phyloP scores from a whole-genome alignment of 2,888 invertebrate species.

The Sturmia bella region DNA sequence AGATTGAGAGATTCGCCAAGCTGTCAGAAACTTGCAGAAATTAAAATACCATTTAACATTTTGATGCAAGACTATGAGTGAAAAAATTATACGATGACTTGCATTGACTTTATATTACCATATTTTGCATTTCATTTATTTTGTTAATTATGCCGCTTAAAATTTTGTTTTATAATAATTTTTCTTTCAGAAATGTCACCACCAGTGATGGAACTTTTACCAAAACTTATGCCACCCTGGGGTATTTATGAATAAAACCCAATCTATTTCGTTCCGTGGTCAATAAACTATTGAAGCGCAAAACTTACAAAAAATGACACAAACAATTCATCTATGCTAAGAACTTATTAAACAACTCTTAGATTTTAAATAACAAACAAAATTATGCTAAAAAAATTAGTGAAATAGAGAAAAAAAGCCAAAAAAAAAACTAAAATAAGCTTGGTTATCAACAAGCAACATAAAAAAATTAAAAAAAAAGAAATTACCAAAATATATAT shows the following conservation, averaged over 20 bases:
- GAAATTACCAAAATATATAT: background rate
- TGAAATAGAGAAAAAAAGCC: background rate
- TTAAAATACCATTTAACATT: too few relatives aligned
- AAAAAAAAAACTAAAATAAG: constrained; percentile 5
- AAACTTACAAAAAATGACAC: constrained; percentile 73
- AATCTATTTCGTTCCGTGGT: constrained; percentile 73
- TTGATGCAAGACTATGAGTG: too few relatives aligned
- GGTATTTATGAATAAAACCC: constrained; percentile 89
- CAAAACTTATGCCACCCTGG: constrained; percentile 96
- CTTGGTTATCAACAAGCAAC: background rate
- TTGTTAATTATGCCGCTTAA: background rate
- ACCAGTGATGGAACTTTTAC: constrained; percentile 94
- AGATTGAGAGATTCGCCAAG: too few relatives aligned
- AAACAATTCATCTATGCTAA: constrained; percentile 55
- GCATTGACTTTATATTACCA: too few relatives aligned
- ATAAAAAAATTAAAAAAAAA: background rate
- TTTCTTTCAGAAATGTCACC: constrained; percentile 86
- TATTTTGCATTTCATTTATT: too few relatives aligned
- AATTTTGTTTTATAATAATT: background rate
- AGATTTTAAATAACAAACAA: constrained; percentile 39
- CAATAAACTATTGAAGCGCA: constrained; percentile 73
- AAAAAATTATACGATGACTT: too few relatives aligned
- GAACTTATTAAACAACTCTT: constrained; percentile 40
- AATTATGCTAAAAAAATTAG: constrained; percentile 10
- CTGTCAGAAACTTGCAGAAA: too few relatives aligned